Evolutionary conservation across 2,797 vertebrate genomes (phyloP).

Genomic region (Meriones psammophilus): DNA sequence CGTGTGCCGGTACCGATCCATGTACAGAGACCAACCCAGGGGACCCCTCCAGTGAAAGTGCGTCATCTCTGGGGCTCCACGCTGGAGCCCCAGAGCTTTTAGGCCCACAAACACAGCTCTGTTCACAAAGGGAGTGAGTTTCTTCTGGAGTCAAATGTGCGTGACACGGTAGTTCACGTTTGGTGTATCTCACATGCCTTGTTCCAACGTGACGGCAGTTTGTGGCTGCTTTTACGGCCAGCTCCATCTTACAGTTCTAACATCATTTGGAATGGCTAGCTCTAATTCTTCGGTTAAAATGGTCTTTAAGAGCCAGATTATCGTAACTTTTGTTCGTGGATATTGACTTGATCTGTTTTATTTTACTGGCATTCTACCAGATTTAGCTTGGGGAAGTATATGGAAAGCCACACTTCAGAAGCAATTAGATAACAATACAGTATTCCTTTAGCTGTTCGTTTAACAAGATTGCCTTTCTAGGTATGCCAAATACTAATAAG

Average conservation of each 20-base stretch:
- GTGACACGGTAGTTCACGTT: not conserved
- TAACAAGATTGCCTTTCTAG: not conserved
- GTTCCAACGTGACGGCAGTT: too few relatives aligned
- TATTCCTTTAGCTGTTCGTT: not conserved
- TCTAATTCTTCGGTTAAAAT: not conserved
- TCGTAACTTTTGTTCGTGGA: not conserved
- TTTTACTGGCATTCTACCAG: not conserved
- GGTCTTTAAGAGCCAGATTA: not conserved
- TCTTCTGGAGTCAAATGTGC: not conserved
- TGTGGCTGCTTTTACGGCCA: not conserved
- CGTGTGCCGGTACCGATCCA: not conserved
- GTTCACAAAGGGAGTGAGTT: not conserved
- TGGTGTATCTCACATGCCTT: not conserved
- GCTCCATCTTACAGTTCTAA: not conserved
- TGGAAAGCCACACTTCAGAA: not conserved
- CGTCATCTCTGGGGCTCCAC: not conserved
- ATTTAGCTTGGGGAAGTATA: not conserved
- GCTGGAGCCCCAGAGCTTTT: not conserved
- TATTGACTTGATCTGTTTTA: not conserved
- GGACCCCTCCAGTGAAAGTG: not conserved
- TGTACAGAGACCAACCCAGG: not conserved
- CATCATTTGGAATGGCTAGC: not conserved
- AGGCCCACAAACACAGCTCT: not conserved
- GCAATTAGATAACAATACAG: not conserved
- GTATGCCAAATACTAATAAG: not conserved